Evolutionary conservation across 2,797 vertebrate genomes (phyloP), one percentile per base, ranked within the genome.

Genomic region (Phoebastria nigripes): DNA sequence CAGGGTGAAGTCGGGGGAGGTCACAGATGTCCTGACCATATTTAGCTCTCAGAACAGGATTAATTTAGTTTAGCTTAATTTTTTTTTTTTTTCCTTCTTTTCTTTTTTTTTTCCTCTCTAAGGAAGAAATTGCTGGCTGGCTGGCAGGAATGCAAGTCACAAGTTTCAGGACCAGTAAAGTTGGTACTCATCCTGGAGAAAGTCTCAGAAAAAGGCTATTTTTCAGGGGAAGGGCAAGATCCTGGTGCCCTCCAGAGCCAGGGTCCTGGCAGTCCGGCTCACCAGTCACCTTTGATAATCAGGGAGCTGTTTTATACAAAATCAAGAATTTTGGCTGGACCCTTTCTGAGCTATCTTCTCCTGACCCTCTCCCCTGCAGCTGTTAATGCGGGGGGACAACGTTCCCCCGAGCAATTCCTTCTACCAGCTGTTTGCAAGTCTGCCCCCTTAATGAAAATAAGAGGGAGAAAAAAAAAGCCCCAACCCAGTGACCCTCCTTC

Each of bases 21-120:
- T 96, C 96, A 96, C 94, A 97, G 87, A 92, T 95, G 92, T 96
- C 93, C 94, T 96, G 94, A 78, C 96, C 95, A 95, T 96, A 96
- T 96, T 97, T 97, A 96, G 94, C 92, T 93, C 61, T 78, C 87
- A 92, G 90, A 94, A 88, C 54, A 89, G 76, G 72, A 96, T 88
- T 92, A 46, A 82, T 95, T 95, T 95, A 86, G 83, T 87, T 95
- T 91, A 74, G 69, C 49, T 77, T 42, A 14, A 4, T 59, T 70
- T 67, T 58, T 56, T 74, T 33, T 24, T 12, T 5, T 31, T 28
- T 2, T 25, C 2, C 42, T 19, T 0, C 22, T 15, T 13, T 8
- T 37, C 31, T 51, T 24, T 20, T 18, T 28, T 44, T 52, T 17
- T 25, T 8, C 1, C 37, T 80, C 56, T 87, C 51, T 70, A 14